phyloP scores from a whole-genome alignment of 1,140 invertebrate species.

The Steinernema khuongi region DNA sequence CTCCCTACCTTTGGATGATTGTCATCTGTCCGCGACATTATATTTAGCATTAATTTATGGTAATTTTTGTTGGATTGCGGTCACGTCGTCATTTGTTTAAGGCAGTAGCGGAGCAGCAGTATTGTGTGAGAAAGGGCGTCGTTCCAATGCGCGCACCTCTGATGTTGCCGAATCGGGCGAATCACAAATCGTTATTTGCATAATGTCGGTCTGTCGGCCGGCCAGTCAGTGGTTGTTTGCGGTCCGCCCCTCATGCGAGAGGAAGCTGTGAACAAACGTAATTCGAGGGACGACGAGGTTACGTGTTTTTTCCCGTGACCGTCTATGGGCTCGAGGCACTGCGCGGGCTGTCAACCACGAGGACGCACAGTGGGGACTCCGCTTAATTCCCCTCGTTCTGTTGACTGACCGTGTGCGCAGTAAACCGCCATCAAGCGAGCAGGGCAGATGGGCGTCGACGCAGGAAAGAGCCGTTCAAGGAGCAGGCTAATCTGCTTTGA shows the following conservation, averaged over 20 bases:
- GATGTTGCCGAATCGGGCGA: conserved; percentile 9
- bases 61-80: background rate
- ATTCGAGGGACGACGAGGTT: no score
- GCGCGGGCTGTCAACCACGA: background rate
- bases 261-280: background rate
- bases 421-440: background rate
- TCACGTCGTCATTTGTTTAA: background rate
- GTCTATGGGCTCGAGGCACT: no score
- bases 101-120: background rate
- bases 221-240: background rate
- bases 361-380: no score
- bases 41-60: background rate
- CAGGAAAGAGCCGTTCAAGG: background rate
- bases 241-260: background rate
- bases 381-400: conserved; percentile 4
- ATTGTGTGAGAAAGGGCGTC: conserved; percentile 14
- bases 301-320: no score
- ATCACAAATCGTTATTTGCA: background rate
- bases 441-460: background rate
- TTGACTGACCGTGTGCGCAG: background rate
- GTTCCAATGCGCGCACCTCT: background rate
- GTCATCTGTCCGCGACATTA: no score
- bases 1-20: no score
- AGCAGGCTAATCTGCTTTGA: conserved; percentile 8
- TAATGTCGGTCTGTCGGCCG: background rate